Conservation (phyloP, 2,888 invertebrate species). For the Empis stercorea region DNA sequence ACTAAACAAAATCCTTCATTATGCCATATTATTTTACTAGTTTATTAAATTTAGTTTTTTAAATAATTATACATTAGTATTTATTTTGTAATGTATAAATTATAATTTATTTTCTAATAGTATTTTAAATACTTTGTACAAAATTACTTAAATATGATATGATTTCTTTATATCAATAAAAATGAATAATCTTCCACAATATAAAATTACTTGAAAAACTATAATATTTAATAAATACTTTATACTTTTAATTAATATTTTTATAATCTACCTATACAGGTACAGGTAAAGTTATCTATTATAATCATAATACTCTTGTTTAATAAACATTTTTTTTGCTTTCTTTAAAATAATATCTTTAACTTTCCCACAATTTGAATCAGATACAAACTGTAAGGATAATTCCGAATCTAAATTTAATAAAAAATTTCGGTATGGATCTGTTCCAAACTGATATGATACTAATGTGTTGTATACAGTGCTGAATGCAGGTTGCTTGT, state of each 20-base stretch:
- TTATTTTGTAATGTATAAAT: too few species aligned
- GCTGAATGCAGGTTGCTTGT: slow-evolving; percentile 75
- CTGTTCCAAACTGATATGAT: slow-evolving; percentile 50
- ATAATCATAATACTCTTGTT: slow-evolving; percentile 23
- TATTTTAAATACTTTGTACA: too few species aligned
- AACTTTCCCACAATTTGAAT: slow-evolving; percentile 53
- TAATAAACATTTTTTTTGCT: slow-evolving; percentile 32
- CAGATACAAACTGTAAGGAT: slow-evolving; percentile 40
- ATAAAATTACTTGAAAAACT: too few species aligned
- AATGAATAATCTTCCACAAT: too few species aligned
- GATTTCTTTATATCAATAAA: too few species aligned
- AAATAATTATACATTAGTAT: too few species aligned
- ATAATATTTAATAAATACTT: neutral
- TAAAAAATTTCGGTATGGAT: slow-evolving; percentile 48
- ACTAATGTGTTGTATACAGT: slow-evolving; percentile 46
- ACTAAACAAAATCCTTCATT: too few species aligned
- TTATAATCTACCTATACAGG: neutral
- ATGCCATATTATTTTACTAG: too few species aligned
- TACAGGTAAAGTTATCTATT: neutral
- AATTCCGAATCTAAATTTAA: slow-evolving; percentile 36
- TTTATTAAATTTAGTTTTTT: too few species aligned
- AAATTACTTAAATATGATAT: too few species aligned
- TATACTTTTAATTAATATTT: too few species aligned
- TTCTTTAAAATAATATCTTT: slow-evolving; percentile 40
- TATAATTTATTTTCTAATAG: too few species aligned